phyloP scores from a whole-genome alignment of 1,140 invertebrate species.

The Drosophila auraria region DNA sequence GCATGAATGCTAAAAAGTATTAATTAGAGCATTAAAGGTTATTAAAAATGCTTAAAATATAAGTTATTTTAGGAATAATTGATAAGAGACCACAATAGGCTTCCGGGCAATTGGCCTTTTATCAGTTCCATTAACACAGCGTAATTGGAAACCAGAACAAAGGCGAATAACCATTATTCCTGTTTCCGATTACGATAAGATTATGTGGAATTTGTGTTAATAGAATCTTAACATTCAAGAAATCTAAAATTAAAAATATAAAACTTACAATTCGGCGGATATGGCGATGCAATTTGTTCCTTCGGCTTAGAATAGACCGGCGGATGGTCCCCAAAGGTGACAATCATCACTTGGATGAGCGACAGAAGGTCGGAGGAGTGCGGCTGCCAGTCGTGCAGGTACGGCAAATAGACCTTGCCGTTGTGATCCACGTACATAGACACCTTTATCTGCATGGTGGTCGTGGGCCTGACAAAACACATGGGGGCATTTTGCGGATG shows the following conservation, averaged over 20 bases:
- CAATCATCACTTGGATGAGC: constrained; percentile 96
- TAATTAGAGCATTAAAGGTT: not conserved
- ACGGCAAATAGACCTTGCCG: constrained; percentile 98
- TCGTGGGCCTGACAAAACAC: constrained; percentile 98
- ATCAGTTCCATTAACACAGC: not conserved
- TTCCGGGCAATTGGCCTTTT: not conserved
- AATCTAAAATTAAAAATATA: not conserved
- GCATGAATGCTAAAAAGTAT: constrained; percentile 61
- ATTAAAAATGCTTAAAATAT: not conserved
- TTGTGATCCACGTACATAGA: constrained; percentile 97
- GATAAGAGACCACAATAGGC: not conserved
- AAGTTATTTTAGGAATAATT: not conserved
- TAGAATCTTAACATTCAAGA: not conserved
- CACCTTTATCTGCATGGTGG: constrained; percentile 97
- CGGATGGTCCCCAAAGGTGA: constrained; percentile 97
- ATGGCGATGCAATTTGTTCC: constrained; percentile 73
- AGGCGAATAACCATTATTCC: not conserved
- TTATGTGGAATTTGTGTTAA: not conserved
- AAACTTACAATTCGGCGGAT: constrained; percentile 65
- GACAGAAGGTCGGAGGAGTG: constrained; percentile 93
- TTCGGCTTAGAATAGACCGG: constrained; percentile 94
- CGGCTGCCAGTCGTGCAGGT: constrained; percentile 97
- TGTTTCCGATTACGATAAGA: not conserved
- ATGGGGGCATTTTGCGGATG: constrained; percentile 99
- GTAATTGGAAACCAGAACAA: too few relatives aligned